phyloP scores from a whole-genome alignment of 2,113 vertebrate genomes.

The Aphyosemion australe region DNA sequence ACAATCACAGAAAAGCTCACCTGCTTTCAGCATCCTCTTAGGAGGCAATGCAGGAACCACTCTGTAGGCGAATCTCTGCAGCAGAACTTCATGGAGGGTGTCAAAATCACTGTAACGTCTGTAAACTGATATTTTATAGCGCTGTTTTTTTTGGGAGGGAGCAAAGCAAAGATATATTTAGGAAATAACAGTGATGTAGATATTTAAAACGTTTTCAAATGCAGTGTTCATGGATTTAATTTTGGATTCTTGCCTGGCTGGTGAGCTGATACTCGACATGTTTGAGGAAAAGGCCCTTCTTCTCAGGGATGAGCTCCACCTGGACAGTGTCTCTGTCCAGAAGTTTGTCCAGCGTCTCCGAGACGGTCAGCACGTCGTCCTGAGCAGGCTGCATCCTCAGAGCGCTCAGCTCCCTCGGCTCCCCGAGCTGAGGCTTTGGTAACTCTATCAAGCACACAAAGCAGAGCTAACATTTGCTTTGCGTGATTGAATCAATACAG shows the following conservation, averaged over 20 bases:
- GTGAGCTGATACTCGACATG: slow-evolving; percentile 97
- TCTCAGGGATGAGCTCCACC: slow-evolving; percentile 95
- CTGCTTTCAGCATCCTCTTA: slow-evolving; percentile 93
- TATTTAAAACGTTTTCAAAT: too few species aligned
- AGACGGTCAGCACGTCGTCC: slow-evolving; percentile 84
- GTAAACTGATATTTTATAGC: slow-evolving; percentile 89
- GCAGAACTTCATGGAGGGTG: slow-evolving; percentile 92
- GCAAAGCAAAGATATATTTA: neutral
- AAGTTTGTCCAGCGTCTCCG: slow-evolving; percentile 85
- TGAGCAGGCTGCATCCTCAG: slow-evolving; percentile 84
- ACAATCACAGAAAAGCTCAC: slow-evolving; percentile 65
- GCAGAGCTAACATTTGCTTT: slow-evolving; percentile 50
- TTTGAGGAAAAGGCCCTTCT: slow-evolving; percentile 97
- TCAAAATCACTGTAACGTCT: slow-evolving; percentile 95
- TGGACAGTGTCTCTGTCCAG: slow-evolving; percentile 85
- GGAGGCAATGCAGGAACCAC: slow-evolving; percentile 93
- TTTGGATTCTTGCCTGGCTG: slow-evolving; percentile 84
- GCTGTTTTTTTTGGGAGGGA: slow-evolving; percentile 62
- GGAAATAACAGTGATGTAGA: too few species aligned
- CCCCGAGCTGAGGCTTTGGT: slow-evolving; percentile 79
- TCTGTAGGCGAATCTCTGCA: slow-evolving; percentile 93
- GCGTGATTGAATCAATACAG: slow-evolving; percentile 23
- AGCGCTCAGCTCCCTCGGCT: slow-evolving; percentile 72
- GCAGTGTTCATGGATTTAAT: neutral
- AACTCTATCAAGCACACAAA: slow-evolving; percentile 77